Base-by-base conservation (phyloP, 2,888 invertebrate species). In the Drosophila algonquin region DNA sequence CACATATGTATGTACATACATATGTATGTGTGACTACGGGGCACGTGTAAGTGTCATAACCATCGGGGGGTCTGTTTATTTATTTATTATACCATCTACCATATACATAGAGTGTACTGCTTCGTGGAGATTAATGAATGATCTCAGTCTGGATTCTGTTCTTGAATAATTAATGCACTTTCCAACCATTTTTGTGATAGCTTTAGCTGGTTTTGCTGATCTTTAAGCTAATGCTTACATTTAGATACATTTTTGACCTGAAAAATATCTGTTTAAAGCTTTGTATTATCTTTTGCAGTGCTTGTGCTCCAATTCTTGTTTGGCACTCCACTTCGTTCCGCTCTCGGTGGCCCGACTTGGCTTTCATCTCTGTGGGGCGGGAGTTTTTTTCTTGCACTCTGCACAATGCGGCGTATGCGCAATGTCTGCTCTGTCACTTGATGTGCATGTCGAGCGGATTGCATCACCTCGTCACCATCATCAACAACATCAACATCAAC, bases 391-490 rank as follows among this genome's bases (percentile, higher is more conserved):
- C 77, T 77, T 77, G 75, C 61, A 61, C 44, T 63, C 52, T 63
- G 89, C 58, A 87, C 82, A 88, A 83, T 87, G 87, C 76, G 81
- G 74, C 81, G 89, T 78, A 83, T 85, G 88, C 73, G 86, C 86
- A 82, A 82, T 86, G 70, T 85, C 67, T 87, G 83, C 87, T 81
- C 89, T 83, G 85, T 85, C 85, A 85, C 75, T 85, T 79, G 83
- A 87, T 82, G 89, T 89, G 85, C 85, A 85, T 85, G 85, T 80
- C 86, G 81, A 74, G 75, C 78, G 70, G 80, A 89, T 89, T 85
- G 78, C 85, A 85, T 85, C 89, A 85, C 76, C 75, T 21, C 21
- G 21, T 21, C 24, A 57, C 7, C 65, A 54, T 1, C 68, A 57
- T 7, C 60, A 24, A 0, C 24, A 24, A 6, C 24, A 24, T 5